Evolutionary conservation across 1,140 invertebrate species (phyloP).

Genomic region (Papilio xuthus): DNA sequence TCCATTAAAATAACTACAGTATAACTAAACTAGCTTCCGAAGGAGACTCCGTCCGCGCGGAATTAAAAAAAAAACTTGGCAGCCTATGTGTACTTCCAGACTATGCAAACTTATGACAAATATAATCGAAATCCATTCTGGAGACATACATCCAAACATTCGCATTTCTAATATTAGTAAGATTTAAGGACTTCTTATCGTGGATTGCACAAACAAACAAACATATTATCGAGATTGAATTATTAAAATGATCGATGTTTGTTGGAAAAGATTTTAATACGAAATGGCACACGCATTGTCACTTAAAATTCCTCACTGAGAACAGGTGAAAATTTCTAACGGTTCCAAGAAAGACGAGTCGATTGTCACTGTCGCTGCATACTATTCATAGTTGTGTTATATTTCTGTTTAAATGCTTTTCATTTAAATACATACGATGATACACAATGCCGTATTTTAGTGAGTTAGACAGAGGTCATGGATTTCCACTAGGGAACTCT

Average conservation of each 20-base stretch:
- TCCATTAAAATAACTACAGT: background rate
- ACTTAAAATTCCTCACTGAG: slow-evolving; percentile 27
- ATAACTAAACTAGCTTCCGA: no score
- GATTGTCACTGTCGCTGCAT: slow-evolving; percentile 15
- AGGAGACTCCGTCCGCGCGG: no score
- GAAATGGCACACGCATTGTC: background rate
- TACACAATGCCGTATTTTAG: background rate
- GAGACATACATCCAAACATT: no score
- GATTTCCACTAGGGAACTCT: no score
- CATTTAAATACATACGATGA: background rate
- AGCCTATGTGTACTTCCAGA: no score
- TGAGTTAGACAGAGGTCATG: no score
- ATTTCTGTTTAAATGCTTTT: background rate
- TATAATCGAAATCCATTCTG: no score
- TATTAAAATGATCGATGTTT: background rate
- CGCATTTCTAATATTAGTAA: no score
- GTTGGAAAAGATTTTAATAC: background rate
- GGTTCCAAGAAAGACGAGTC: slow-evolving; percentile 13
- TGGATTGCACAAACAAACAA: background rate
- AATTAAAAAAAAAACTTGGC: no score
- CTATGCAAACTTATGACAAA: no score
- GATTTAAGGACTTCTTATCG: background rate
- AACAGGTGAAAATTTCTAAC: slow-evolving; percentile 32
- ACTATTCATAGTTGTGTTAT: background rate
- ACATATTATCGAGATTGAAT: background rate